Conservation (phyloP, 2,888 invertebrate genomes). For the Therioaphis trifolii region DNA sequence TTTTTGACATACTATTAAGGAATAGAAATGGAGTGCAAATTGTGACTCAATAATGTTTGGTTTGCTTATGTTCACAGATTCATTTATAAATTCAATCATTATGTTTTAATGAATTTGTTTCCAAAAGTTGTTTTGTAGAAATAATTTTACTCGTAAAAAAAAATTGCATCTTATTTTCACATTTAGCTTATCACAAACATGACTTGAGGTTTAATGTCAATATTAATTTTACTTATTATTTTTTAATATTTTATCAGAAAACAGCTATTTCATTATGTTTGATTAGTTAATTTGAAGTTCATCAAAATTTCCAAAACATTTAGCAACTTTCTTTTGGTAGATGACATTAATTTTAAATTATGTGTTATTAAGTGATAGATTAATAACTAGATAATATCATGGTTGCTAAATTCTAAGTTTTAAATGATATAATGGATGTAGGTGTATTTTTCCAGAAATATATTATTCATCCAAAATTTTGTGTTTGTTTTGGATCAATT, state of each 20-base stretch:
- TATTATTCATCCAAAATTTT: slow-evolving; percentile 58
- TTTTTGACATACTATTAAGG: slow-evolving; percentile 18
- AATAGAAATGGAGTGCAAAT: neutral
- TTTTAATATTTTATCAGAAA: neutral
- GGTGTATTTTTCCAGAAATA: slow-evolving; percentile 52
- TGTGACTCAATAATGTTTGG: slow-evolving; percentile 36
- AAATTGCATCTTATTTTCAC: neutral
- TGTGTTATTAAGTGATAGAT: slow-evolving; percentile 1
- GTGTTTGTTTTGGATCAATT: slow-evolving; percentile 62
- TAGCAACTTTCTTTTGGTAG: slow-evolving; percentile 36
- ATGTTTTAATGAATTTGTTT: slow-evolving; percentile 37
- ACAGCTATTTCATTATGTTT: neutral
- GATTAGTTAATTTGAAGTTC: slow-evolving; percentile 26
- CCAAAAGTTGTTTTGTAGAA: slow-evolving; percentile 7
- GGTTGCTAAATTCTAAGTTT: slow-evolving; percentile 46
- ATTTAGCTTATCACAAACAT: neutral
- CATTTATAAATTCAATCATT: slow-evolving; percentile 17
- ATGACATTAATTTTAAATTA: slow-evolving; percentile 18
- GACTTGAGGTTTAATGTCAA: neutral
- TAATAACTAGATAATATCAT: slow-evolving; percentile 7
- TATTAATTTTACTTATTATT: neutral
- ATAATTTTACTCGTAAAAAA: slow-evolving; percentile 33
- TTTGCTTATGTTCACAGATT: slow-evolving; percentile 52
- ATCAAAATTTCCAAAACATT: slow-evolving; percentile 54
- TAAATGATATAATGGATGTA: slow-evolving; percentile 48